Evolutionary conservation across 2,888 invertebrate species (phyloP), one percentile per base, ranked within the genome.

Genomic region (Drosophila putrida): DNA sequence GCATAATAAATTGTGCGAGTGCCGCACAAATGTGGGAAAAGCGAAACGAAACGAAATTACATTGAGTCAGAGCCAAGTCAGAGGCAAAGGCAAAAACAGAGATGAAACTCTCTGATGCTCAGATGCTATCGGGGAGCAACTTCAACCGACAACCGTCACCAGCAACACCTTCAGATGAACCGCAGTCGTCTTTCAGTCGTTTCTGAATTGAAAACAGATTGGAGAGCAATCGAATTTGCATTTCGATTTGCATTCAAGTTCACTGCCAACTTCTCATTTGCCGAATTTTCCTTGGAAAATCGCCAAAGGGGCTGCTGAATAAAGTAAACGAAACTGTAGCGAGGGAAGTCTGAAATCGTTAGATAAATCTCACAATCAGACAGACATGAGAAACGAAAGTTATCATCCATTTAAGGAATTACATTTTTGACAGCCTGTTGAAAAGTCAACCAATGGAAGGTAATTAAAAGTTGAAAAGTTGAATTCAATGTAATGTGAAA

Each of bases 211-310:
- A 36, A 46, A 61, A 15, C 53, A 13, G 39, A 54, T 54, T 62
- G 62, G 11, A 11, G 43, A 55, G 38, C 49, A 36, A 57, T 61
- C 67, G 43, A 65, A 73, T 71, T 81, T 78, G 69, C 82, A 82
- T 82, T 71, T 51, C 43, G 59, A 74, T 74, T 76, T 70, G 57
- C 71, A 70, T 67, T 72, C 65, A 74, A 70, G 71, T 70, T 71
- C 77, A 62, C 51, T 77, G 51, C 43, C 62, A 77, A 44, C 50
- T 59, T n/a, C 41, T 39, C 41, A 70, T 65, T 61, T 60, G 68
- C 82, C 82, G 78, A 69, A 25, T 39, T 39, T 41, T 20, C 11
- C 20, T 9, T 15, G 27, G 10, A 44, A 20, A 20, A 20, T 3
- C 20, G 28, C 27, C 27, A 10, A 49, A 41, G 20, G 15, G 13